A percentile compares a stretch with the other conserved stretches of the same genome.
These are phyloP conservation scores for Gadus macrocephalus DNA, from an alignment of 2,113 vertebrate species.

Conservation along the genomic window DNA sequence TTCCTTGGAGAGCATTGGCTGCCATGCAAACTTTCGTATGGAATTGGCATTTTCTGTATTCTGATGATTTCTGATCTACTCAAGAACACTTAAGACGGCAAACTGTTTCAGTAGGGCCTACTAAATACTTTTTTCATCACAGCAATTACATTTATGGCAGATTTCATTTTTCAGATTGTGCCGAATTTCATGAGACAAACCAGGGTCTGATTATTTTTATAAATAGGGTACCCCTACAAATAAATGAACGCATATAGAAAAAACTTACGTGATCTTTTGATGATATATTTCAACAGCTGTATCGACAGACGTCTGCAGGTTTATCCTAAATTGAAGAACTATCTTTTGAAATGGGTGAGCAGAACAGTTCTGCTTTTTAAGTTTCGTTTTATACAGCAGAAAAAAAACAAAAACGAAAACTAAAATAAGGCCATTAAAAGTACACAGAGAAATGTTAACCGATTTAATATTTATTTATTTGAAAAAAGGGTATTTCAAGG, in stretches of 20 bases:
- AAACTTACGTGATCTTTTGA: slow-evolving; percentile 30
- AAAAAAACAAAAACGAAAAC: not conserved
- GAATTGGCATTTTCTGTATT: slow-evolving; percentile 35
- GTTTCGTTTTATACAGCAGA: slow-evolving; percentile 55
- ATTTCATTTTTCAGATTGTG: not conserved
- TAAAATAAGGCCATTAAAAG: not conserved
- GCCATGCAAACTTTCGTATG: slow-evolving; percentile 54
- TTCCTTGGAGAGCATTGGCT: slow-evolving; percentile 40
- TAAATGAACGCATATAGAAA: not conserved
- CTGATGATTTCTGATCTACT: no score
- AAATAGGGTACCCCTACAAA: not conserved
- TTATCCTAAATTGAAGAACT: slow-evolving; percentile 2
- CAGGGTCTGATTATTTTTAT: not conserved
- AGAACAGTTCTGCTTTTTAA: slow-evolving; percentile 55
- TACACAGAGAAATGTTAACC: not conserved
- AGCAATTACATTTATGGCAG: not conserved
- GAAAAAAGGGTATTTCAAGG: slow-evolving; percentile 15
- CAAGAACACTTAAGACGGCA: no score
- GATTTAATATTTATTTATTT: slow-evolving; percentile 49
- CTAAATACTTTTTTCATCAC: not conserved
- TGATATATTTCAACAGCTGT: not conserved
- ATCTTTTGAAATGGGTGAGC: not conserved
- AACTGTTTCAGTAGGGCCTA: not conserved
- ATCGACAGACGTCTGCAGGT: not conserved
- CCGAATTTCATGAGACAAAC: no score